Base-by-base conservation (phyloP, 2,888 invertebrate species). In the Thereva unica region DNA sequence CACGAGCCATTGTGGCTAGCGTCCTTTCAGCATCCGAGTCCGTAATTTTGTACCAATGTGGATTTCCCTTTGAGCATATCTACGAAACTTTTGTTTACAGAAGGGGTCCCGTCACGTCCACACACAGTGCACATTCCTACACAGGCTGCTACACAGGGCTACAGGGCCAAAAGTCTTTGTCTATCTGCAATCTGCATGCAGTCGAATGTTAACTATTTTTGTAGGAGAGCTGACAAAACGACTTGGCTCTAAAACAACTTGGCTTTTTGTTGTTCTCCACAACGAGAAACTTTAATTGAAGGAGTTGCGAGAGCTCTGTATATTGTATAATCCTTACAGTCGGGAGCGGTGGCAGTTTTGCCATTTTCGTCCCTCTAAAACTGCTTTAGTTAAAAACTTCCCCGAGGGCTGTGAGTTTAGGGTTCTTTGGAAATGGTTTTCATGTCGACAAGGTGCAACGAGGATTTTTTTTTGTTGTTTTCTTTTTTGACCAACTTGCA, bases 251-350 rank as follows among this genome's bases (percentile, higher is more conserved):
- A 49, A 12, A 50, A 50, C 34, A 35, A 50, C 23, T 23, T 23
- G 35, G 12, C 37, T 37, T 49, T 50, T 61, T 61, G 38, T 49
- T 61, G 47, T 44, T 38, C 41, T 61, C 34, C 50, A 35, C 50
- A 50, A 50, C 34, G 40, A 47, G 42, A 23, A 69, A 69, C 64
- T 69, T 69, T 67, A 69, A 69, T 69, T 66, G 67, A 67, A 69
- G 59, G 59, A 64, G 53, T 69, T 54, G 23, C 23, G 23, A 23
- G 23, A 23, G 23, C 23, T 23, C 23, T 23, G 61, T 47, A 64
- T 56, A 47, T 59, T 66, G 47, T 6, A 44, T 23, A 23, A 23
- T 23, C 23, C 23, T 23, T 23, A 23, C 23, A 23, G 23, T 23
- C 23, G 2, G 23, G 23, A 23, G 23, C 23, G 23, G 23, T 23